Conservation (phyloP, 1,140 invertebrate genomes). For the Meloidogyne floridensis region DNA sequence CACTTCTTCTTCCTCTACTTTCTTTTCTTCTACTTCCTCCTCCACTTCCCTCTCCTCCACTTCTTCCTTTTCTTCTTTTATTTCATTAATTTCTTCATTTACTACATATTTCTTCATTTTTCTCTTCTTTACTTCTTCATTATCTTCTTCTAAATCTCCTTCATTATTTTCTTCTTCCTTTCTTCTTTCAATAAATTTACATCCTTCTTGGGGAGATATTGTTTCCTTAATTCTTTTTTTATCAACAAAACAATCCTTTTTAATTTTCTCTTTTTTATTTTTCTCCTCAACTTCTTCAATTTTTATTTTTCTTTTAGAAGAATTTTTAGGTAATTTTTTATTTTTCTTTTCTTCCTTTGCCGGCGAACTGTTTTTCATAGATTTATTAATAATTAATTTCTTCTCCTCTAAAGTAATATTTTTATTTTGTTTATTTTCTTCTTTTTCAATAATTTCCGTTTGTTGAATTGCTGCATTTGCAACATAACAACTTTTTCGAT, state of each 20-base stretch:
- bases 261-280: background rate
- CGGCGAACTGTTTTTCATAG: background rate
- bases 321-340: background rate
- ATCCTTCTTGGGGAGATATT: slow-evolving; percentile 11
- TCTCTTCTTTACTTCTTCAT: background rate
- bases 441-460: slow-evolving; percentile 11
- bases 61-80: background rate
- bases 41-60: background rate
- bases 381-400: slow-evolving; percentile 1
- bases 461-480: slow-evolving; percentile 47
- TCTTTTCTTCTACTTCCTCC: background rate
- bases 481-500: slow-evolving; percentile 54
- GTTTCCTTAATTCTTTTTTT: background rate
- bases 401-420: background rate
- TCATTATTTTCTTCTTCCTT: background rate
- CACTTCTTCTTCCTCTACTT: background rate
- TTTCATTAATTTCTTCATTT: slow-evolving; percentile 5
- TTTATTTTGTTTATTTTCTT: slow-evolving; percentile 7
- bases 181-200: background rate
- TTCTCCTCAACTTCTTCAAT: background rate
- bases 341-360: background rate
- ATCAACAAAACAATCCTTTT: slow-evolving; percentile 14
- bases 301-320: no score
- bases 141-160: background rate
- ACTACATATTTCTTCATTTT: background rate